phyloP scores from a whole-genome alignment of 2,888 invertebrate genomes.

The Dusona sp. region DNA sequence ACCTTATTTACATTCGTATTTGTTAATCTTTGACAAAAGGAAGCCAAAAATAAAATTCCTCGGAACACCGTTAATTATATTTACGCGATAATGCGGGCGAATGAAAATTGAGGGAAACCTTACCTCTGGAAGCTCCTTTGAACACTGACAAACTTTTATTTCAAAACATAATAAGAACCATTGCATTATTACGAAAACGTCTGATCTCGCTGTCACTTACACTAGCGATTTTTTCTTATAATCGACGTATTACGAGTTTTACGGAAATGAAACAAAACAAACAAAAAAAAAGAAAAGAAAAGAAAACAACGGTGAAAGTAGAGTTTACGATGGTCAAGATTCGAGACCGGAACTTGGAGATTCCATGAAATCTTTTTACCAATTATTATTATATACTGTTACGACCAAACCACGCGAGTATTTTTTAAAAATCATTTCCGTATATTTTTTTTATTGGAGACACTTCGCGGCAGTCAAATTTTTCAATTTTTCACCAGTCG shows the following conservation, averaged over 20 bases:
- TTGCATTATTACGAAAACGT: slow-evolving; percentile 1
- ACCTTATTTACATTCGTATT: not conserved
- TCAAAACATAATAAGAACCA: not conserved
- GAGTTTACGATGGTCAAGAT: not conserved
- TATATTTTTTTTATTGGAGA: slow-evolving; percentile 5
- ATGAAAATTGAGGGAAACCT: slow-evolving; percentile 4
- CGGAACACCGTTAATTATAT: not conserved
- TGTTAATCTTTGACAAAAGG: not conserved
- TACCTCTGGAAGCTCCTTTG: not conserved
- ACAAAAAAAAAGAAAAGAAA: not conserved
- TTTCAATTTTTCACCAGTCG: not conserved
- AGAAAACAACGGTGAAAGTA: not conserved
- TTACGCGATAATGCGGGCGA: slow-evolving; percentile 27
- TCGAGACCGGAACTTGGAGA: not conserved
- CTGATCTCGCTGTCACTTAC: not conserved
- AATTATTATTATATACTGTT: not conserved
- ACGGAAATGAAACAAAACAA: not conserved
- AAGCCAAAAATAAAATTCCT: not conserved
- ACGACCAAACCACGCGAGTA: not conserved
- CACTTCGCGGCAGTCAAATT: not conserved
- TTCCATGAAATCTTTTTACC: not conserved
- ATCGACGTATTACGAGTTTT: not conserved
- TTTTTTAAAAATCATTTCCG: not conserved
- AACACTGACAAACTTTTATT: not conserved
- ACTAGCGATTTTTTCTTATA: not conserved